phyloP scores from a whole-genome alignment of 1,140 invertebrate species.

The Eurosta solidaginis region DNA sequence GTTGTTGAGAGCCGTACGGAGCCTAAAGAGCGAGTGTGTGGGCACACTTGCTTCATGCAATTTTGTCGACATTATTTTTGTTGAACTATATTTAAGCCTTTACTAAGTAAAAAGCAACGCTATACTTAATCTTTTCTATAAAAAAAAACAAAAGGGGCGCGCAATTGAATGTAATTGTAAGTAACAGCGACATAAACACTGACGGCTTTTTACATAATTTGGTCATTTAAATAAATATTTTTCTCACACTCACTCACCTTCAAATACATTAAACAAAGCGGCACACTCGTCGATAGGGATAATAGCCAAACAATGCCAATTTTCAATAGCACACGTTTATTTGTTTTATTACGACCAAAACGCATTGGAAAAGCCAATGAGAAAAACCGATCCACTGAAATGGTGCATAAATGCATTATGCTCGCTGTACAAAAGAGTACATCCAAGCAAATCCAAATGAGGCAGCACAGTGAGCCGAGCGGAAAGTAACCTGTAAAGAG shows the following conservation, averaged over 20 bases:
- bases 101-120: too few relatives aligned
- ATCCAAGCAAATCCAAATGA: slow-evolving; percentile 88
- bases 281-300: slow-evolving; percentile 86
- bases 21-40: too few relatives aligned
- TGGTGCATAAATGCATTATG: slow-evolving; percentile 95
- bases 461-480: slow-evolving; percentile 77
- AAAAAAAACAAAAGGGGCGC: too few relatives aligned
- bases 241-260: slow-evolving; percentile 68
- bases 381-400: slow-evolving; percentile 89
- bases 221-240: too few relatives aligned
- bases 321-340: slow-evolving; percentile 81
- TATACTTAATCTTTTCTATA: too few relatives aligned
- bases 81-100: too few relatives aligned
- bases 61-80: too few relatives aligned
- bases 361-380: slow-evolving; percentile 85
- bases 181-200: too few relatives aligned
- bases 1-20: too few relatives aligned
- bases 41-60: too few relatives aligned
- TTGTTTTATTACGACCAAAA: slow-evolving; percentile 88
- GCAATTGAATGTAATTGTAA: too few relatives aligned
- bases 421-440: slow-evolving; percentile 95
- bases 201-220: too few relatives aligned
- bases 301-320: slow-evolving; percentile 90
- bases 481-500: slow-evolving; percentile 80
- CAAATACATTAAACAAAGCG: slow-evolving; percentile 85